Base-by-base conservation (phyloP, 1,140 invertebrate species). In the Eueides isabella region DNA sequence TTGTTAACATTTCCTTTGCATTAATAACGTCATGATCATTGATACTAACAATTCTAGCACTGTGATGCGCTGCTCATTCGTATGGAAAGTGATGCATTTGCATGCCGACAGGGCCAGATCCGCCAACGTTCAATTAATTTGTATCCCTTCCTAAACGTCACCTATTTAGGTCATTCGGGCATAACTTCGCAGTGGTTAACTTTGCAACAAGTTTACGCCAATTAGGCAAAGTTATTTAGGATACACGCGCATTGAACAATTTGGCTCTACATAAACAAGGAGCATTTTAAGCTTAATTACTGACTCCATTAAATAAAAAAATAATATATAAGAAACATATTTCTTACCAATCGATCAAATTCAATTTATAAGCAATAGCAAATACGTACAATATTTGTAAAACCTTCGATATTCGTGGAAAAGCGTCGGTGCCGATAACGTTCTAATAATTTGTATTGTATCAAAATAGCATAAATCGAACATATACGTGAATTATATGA, bases 401-500 rank as follows among this genome's bases (percentile, higher is more conserved):
- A 44, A 44, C n/a, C n/a, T 44, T 6, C 41, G 28, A 44, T 67
- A 7, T 67, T 41, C 35, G 23, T 26, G 14, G n/a, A 69, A 30
- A 19, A 33, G 6, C 31, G 5, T 35, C 11, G 23, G 26, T 23
- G 38, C 48, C 38, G 67, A 68, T 68, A 44, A 68, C 61, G 48
- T 55, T 61, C 44, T 29, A 61, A 61, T 68, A 68, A 55, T 61
- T 68, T 44, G 33, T 68, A 61, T 61, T 28, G 67, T 68, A 61
- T 33, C n/a, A n/a, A n/a, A 31, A 7, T 31, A 31, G 1, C 6
- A 31, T 6, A 7, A 31, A 31, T 31, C 30, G 7, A 6, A 4
- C 74, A 75, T 75, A 71, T 80, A 77, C 75, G 75, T 31, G 1
- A 31, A 31, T 9, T 2, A 7, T 31, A 9, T 31, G n/a, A n/a